Conservation (phyloP, 2,797 vertebrate genomes). For the Labeo calbasu region DNA sequence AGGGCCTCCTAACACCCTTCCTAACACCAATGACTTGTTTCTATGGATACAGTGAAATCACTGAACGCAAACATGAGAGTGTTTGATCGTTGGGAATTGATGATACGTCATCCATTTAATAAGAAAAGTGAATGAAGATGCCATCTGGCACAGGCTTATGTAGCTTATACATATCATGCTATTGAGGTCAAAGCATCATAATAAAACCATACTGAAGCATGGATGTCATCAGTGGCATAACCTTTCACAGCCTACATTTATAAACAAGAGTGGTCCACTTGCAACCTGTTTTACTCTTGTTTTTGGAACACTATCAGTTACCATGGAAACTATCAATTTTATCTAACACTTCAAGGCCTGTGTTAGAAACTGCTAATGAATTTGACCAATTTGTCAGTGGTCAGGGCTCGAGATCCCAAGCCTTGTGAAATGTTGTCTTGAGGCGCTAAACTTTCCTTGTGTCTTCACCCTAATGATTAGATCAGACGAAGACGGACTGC, state of each 20-base stretch:
- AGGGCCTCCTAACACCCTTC: slow-evolving; percentile 28
- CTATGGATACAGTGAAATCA: slow-evolving; percentile 45
- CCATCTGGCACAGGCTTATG: slow-evolving; percentile 19
- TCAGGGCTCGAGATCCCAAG: not conserved
- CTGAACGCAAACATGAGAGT: slow-evolving; percentile 30
- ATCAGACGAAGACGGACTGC: not conserved
- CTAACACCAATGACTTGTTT: slow-evolving; percentile 43
- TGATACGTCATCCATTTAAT: slow-evolving; percentile 13
- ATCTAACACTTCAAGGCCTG: not conserved
- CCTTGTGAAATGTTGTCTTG: slow-evolving; percentile 24
- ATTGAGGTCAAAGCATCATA: not conserved
- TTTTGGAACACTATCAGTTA: slow-evolving; percentile 19
- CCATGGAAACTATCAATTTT: slow-evolving; percentile 38
- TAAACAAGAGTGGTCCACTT: slow-evolving; percentile 1
- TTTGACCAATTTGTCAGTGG: not conserved
- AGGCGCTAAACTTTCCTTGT: not conserved
- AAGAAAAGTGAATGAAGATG: not conserved
- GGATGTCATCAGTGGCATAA: not conserved
- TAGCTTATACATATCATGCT: not conserved
- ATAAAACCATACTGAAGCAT: slow-evolving; percentile 14
- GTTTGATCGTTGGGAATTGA: not conserved
- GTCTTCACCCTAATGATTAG: slow-evolving; percentile 9
- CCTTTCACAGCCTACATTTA: slow-evolving; percentile 11
- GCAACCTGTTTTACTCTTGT: slow-evolving; percentile 23
- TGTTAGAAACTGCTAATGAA: slow-evolving; percentile 24